Conservation (phyloP, 1,140 invertebrate species). For the Sesamia nonagrioides region DNA sequence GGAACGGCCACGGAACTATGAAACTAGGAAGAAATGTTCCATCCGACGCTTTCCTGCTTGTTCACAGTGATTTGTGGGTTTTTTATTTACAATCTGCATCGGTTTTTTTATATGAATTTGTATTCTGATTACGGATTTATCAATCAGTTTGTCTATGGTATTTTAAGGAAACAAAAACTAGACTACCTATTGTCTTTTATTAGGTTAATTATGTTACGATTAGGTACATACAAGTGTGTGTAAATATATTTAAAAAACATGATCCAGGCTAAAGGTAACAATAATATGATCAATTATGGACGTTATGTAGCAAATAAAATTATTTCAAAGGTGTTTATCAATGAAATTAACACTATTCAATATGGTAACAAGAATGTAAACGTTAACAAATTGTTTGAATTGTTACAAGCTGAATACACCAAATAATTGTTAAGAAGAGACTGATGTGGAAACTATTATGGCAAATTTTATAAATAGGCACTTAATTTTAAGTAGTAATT, state of each 20-base stretch:
- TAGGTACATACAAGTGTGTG: no score
- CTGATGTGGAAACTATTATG: no score
- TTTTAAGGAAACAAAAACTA: neutral
- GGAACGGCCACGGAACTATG: conserved; percentile 45
- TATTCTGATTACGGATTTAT: neutral
- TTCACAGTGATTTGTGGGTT: conserved; percentile 23
- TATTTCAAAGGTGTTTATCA: neutral
- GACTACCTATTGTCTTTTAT: neutral
- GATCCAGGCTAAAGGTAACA: no score
- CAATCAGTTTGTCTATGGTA: neutral
- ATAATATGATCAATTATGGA: neutral
- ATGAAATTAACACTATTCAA: neutral
- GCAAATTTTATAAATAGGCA: neutral
- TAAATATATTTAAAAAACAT: no score
- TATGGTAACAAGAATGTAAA: neutral
- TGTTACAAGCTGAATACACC: neutral
- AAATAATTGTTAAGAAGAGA: neutral
- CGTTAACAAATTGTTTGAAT: neutral
- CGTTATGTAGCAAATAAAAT: neutral
- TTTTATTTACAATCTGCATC: conserved; percentile 17
- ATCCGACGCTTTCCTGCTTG: conserved; percentile 41
- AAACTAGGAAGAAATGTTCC: conserved; percentile 49
- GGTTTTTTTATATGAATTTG: neutral
- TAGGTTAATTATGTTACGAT: no score
- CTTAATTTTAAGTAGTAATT: neutral